Percentiles rank a stretch among this genome's conserved stretches.
phyloP scores from a whole-genome alignment of 2,113 vertebrate species.

The Tachuris rubrigastra region DNA sequence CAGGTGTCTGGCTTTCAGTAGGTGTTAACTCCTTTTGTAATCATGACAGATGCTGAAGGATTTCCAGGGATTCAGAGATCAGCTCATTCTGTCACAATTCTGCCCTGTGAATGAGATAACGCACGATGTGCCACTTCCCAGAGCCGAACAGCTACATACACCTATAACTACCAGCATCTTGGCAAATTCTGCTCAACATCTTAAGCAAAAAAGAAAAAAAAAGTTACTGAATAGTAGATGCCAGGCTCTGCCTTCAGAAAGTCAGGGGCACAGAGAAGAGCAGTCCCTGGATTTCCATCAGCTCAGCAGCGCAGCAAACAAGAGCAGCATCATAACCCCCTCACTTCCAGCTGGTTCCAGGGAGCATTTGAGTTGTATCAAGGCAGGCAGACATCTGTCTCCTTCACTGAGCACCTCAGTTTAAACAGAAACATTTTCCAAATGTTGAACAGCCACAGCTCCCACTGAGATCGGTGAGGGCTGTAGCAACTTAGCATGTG shows the following conservation, averaged over 20 bases:
- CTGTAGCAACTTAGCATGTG: neutral
- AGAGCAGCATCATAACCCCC: neutral
- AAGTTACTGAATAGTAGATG: neutral
- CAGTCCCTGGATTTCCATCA: neutral
- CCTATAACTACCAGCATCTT: neutral
- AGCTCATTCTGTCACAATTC: neutral
- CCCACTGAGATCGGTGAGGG: neutral
- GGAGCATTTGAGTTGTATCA: neutral
- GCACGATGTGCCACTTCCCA: neutral
- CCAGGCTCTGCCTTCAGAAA: neutral
- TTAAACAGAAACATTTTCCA: neutral
- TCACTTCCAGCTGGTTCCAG: neutral
- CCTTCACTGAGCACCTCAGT: neutral
- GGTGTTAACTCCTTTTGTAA: neutral
- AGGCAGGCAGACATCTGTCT: neutral
- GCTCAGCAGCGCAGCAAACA: neutral
- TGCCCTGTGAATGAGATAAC: neutral
- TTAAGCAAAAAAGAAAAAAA: neutral
- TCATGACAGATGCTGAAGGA: constrained; percentile 3
- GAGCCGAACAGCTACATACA: neutral
- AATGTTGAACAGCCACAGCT: neutral
- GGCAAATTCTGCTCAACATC: neutral
- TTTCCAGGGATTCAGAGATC: constrained; percentile 16
- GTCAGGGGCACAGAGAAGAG: neutral
- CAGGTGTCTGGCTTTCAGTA: neutral